Evolutionary conservation across 2,888 invertebrate species (phyloP).

Genomic region (Polydrusus pterygomalis): DNA sequence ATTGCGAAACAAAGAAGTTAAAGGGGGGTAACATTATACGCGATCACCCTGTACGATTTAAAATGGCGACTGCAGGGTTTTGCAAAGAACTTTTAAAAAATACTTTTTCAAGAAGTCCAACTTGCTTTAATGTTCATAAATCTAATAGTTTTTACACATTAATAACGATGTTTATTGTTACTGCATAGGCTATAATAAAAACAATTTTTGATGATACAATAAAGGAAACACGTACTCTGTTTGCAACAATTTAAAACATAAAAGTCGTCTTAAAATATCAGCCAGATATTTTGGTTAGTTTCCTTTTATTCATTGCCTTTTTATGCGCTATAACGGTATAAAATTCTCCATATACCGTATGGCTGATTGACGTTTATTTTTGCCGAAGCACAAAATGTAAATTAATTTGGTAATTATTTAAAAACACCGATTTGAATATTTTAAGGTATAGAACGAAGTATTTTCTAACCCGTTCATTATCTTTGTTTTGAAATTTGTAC

Average conservation of each 20-base stretch:
- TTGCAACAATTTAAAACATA: background rate
- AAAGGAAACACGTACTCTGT: slow-evolving; percentile 4
- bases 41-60: too few relatives aligned
- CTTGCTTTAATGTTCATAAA: too few relatives aligned
- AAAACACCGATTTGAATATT: background rate
- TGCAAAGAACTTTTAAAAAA: too few relatives aligned
- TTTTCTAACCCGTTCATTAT: too few relatives aligned
- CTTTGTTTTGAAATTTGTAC: too few relatives aligned
- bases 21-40: too few relatives aligned
- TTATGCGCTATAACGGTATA: slow-evolving; percentile 29
- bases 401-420: slow-evolving; percentile 3
- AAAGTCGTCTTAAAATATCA: background rate
- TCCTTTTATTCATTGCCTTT: slow-evolving; percentile 10
- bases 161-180: too few relatives aligned
- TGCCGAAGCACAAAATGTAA: slow-evolving; percentile 9
- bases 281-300: background rate
- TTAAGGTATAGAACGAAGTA: too few relatives aligned
- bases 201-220: background rate
- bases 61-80: too few relatives aligned
- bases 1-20: too few relatives aligned
- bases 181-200: background rate
- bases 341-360: slow-evolving; percentile 26
- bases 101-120: too few relatives aligned
- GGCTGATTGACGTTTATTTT: slow-evolving; percentile 19
- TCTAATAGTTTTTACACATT: too few relatives aligned